Conservation (phyloP, 1,140 invertebrate genomes). For the Ctenoplectra terminalis region DNA sequence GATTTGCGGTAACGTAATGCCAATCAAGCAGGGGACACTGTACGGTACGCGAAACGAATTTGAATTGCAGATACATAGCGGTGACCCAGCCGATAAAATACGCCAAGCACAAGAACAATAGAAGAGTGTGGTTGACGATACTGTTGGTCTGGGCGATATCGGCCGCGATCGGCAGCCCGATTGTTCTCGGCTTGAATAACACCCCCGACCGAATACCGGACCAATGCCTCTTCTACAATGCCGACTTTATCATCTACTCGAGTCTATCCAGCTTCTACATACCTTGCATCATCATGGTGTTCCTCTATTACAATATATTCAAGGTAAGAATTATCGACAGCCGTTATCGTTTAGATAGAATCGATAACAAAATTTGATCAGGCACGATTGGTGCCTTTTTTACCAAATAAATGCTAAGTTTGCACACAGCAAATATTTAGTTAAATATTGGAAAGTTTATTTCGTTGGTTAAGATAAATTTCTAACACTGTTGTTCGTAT, state of each 20-base stretch:
- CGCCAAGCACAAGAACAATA: constrained; percentile 98
- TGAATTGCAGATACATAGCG: constrained; percentile 93
- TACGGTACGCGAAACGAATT: constrained; percentile 55
- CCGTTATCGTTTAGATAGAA: not conserved
- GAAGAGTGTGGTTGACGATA: constrained; percentile 97
- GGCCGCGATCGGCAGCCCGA: constrained; percentile 97
- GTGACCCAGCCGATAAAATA: constrained; percentile 99
- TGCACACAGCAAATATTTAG: no score
- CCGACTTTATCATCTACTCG: constrained; percentile 98
- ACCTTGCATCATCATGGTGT: constrained; percentile 99
- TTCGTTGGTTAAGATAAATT: not conserved
- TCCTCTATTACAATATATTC: constrained; percentile 99
- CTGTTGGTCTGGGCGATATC: constrained; percentile 98
- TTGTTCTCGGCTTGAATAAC: constrained; percentile 97
- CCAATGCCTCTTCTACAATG: constrained; percentile 98
- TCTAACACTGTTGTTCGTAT: not conserved
- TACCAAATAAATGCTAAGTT: no score
- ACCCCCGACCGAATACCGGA: constrained; percentile 90
- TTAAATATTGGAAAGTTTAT: not conserved
- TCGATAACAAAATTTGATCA: not conserved
- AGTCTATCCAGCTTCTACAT: constrained; percentile 99
- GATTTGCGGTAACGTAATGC: constrained; percentile 37
- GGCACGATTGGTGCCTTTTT: no score
- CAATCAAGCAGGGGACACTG: constrained; percentile 8
- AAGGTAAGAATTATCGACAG: constrained; percentile 85